Base-by-base conservation (phyloP, 1,140 invertebrate genomes). In the Saccostrea glomerata region DNA sequence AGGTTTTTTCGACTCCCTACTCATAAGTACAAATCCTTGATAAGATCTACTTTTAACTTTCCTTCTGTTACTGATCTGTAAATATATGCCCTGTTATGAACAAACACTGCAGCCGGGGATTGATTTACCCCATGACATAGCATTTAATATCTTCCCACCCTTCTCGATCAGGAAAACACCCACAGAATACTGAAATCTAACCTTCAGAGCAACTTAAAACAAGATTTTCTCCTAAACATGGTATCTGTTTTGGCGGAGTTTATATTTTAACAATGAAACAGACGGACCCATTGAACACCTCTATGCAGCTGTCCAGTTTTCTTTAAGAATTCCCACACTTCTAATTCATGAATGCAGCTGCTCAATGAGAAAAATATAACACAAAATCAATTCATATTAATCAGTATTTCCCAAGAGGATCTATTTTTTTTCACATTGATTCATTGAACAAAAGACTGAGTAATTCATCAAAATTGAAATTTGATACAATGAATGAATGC, bases 11-110 rank as follows among this genome's bases (percentile, higher is more conserved):
- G 30, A 77, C 70, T 77, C 30, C 20, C 25, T n/a, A 77, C 70
- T 77, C 70, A 15, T 30, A 77, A 77, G 70, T 77, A 77, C 70
- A 77, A 36, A 77, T 77, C 70, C 15, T 13, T 36, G 70, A 77
- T 77, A 77, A 77, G 70, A 77, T 77, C 70, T 11, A 17, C 23
- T 77, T 77, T 77, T 77, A 77, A 77, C 70, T 77, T 77, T 77
- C 70, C 30, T 30, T 30, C 70, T 77, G 70, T 77, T 36, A 77
- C 70, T 15, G 70, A 77, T 77, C 70, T 77, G 25, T 77, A 30
- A 77, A 77, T 77, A 36, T 36, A 77, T 15, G 70, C 30, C 25
- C 70, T 77, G 70, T 77, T 77, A 77, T 77, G 23, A 77, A 25
- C 70, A 77, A 77, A 77, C 23, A 30, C 30, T 3, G 70, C 7